Evolutionary conservation across 2,888 invertebrate species (phyloP).

Genomic region (Eristalinus sepulchralis): DNA sequence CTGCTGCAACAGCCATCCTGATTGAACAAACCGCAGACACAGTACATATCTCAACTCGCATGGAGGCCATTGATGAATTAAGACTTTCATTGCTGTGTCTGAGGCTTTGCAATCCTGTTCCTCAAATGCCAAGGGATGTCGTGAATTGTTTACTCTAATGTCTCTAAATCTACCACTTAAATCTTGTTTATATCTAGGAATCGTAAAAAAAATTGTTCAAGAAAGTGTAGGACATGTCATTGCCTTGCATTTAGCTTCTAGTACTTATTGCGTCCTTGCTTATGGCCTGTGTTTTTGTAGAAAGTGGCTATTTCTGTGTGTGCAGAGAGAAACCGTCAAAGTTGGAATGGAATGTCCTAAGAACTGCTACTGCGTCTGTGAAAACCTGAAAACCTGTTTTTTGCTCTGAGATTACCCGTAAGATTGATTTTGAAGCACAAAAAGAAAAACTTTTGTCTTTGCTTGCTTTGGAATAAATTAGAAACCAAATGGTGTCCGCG

Average conservation of each 20-base stretch:
- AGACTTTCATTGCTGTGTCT: not conserved
- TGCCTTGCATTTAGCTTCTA: not conserved
- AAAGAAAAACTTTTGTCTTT: slow-evolving; percentile 1
- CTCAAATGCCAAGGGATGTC: slow-evolving; percentile 23
- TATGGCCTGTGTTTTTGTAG: not conserved
- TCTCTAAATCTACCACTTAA: not conserved
- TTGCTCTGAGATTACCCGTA: slow-evolving; percentile 46
- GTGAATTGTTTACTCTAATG: not conserved
- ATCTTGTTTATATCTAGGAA: not conserved
- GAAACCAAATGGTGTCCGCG: not conserved
- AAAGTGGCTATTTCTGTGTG: not conserved
- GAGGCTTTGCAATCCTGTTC: not conserved
- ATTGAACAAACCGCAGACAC: slow-evolving; percentile 2
- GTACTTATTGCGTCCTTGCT: not conserved
- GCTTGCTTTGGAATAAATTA: not conserved
- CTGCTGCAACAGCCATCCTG: not conserved
- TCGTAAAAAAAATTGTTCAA: not conserved
- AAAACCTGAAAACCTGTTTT: slow-evolving; percentile 49
- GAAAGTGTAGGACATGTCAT: not conserved
- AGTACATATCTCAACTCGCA: slow-evolving; percentile 1
- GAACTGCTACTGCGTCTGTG: slow-evolving; percentile 30
- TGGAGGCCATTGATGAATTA: slow-evolving; percentile 49
- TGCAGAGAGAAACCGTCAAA: slow-evolving; percentile 55
- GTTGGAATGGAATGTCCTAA: slow-evolving; percentile 19
- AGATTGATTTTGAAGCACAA: slow-evolving; percentile 13